Base-by-base conservation (phyloP, 1,140 invertebrate genomes). In the Archivesica marissinica region DNA sequence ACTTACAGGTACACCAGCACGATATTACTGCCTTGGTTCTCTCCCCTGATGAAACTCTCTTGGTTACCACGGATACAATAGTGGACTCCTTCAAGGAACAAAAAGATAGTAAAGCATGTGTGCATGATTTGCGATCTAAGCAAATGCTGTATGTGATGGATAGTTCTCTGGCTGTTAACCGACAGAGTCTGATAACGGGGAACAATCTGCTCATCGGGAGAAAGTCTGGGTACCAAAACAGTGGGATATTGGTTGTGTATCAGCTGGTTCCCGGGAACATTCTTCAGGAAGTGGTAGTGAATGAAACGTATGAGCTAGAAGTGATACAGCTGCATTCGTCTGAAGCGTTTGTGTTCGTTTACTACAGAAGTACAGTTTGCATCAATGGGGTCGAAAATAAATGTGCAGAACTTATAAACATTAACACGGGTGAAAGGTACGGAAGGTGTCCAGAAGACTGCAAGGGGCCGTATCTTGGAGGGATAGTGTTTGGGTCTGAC, bases 41-140 rank as follows among this genome's bases (percentile, higher is more conserved):
- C 68, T 89, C 88, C 44, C 85, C 87, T 83, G 85, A 89, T 86
- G 85, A 86, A 38, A 74, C 79, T 44, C 80, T 66, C 83, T 68
- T 89, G 15, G 80, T 86, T 20, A 76, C 81, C 3, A 61, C 70
- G 25, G 74, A 50, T 41, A n/a, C 7, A 13, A n/a, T 20, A 3
- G 23, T 23, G 3, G 17, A 44, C 17, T 1, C 23, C 13, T 28
- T 38, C 33, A 23, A 23, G 1, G 56, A 13, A 1, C 13, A 28
- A 23, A 30, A 66, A n/a, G 35, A 56, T 20, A 4, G 3, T 9
- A 52, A 47, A 20, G 39, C n/a, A 23, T 81, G 13, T 56, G 66
- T 81, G 25, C 38, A 56, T 72, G 52, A 70, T 25, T 0, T 81
- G 13, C 56, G 59, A 72, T 17, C 30, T 7, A 81, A 81, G 61